Evolutionary conservation across 2,888 invertebrate species (phyloP).

Genomic region (Calliphora vomitoria): DNA sequence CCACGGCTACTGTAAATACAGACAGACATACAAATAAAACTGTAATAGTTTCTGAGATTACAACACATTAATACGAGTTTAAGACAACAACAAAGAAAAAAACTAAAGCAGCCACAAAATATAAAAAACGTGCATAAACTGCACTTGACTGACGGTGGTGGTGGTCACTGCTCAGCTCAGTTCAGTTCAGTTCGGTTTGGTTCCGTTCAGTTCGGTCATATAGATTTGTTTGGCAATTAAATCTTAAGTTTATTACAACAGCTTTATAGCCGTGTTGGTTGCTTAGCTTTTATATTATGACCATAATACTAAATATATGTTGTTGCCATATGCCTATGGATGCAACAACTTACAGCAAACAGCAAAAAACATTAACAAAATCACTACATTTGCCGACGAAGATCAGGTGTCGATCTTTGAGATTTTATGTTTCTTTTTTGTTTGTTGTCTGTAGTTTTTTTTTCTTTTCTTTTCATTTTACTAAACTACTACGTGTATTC

Average conservation of each 20-base stretch:
- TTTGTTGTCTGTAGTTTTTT: neutral
- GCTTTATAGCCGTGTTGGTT: conserved; percentile 29
- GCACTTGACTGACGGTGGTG: conserved; percentile 37
- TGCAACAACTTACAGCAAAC: conserved; percentile 2
- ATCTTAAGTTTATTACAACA: conserved; percentile 66
- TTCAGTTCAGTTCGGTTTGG: conserved; percentile 17
- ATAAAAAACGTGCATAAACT: conserved; percentile 7
- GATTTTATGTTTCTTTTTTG: conserved; percentile 8
- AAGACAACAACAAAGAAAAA: conserved; percentile 24
- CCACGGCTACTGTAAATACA: conserved; percentile 60
- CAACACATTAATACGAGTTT: conserved; percentile 59
- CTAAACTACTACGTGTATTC: neutral
- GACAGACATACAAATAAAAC: conserved; percentile 12
- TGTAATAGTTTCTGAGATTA: conserved; percentile 67
- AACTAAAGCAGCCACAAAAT: conserved; percentile 14
- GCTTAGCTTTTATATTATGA: conserved; percentile 20
- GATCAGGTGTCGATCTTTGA: conserved; percentile 68
- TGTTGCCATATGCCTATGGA: conserved; percentile 15
- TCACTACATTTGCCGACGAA: conserved; percentile 44
- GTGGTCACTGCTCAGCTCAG: conserved; percentile 11
- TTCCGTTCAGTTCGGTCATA: conserved; percentile 38
- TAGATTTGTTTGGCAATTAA: conserved; percentile 71
- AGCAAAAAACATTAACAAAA: conserved; percentile 28
- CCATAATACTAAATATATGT: conserved; percentile 10
- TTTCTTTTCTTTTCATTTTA: neutral